A percentile compares a stretch with the other conserved stretches of the same genome.
Evolutionary conservation across 1,140 invertebrate genomes (phyloP).

Genomic region (Geopemphigus sp.): DNA sequence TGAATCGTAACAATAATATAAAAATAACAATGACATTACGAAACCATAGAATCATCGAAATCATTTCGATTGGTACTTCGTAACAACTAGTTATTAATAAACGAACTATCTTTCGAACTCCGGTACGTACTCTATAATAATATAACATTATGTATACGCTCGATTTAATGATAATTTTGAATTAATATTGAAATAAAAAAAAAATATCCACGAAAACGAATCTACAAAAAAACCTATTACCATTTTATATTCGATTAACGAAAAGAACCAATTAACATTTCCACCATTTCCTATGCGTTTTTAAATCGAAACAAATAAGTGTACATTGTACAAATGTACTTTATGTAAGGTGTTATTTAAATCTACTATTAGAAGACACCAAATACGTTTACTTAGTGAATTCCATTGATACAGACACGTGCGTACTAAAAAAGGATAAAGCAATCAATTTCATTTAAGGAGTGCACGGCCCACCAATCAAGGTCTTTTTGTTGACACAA

Average conservation of each 20-base stretch:
- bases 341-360: not conserved
- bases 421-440: not conserved
- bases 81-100: too few relatives aligned
- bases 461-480: not conserved
- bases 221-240: not conserved
- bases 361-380: not conserved
- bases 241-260: not conserved
- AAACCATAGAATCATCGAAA: not conserved
- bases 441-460: not conserved
- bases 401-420: not conserved
- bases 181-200: not conserved
- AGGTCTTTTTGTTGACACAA: slow-evolving; percentile 27
- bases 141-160: too few relatives aligned
- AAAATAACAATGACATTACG: not conserved
- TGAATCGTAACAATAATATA: not conserved
- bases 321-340: not conserved
- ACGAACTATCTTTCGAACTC: too few relatives aligned
- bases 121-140: too few relatives aligned
- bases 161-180: not conserved
- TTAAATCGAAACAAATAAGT: too few relatives aligned
- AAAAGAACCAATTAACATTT: too few relatives aligned
- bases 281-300: too few relatives aligned
- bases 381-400: not conserved
- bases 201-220: not conserved
- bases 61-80: not conserved